Evolutionary conservation across 2,888 invertebrate genomes (phyloP).

Genomic region (Troglohyphantes excavatus): DNA sequence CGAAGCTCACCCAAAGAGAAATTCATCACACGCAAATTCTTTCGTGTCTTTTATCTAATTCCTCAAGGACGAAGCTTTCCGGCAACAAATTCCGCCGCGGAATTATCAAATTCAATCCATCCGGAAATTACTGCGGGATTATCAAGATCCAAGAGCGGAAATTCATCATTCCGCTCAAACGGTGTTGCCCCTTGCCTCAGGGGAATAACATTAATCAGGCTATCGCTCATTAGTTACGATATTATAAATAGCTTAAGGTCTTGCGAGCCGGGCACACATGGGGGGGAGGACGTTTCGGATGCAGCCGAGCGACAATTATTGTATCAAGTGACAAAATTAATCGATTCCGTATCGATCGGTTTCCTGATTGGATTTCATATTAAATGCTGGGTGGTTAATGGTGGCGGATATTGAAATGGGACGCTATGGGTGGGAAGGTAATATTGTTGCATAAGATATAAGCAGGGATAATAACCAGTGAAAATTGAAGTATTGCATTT

Average conservation of each 20-base stretch:
- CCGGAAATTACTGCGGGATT: conserved; percentile 9
- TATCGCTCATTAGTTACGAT: neutral
- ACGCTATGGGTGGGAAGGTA: too few relatives aligned
- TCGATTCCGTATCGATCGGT: too few relatives aligned
- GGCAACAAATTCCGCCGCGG: neutral
- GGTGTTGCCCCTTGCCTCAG: neutral
- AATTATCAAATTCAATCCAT: conserved; percentile 9
- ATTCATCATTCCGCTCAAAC: neutral
- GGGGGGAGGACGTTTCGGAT: neutral
- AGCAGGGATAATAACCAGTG: too few relatives aligned
- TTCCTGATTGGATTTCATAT: neutral
- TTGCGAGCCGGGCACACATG: neutral
- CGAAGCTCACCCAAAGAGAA: neutral
- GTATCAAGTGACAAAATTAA: conserved; percentile 9
- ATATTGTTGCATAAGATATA: too few relatives aligned
- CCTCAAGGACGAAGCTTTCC: neutral
- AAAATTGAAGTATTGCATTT: too few relatives aligned
- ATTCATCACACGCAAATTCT: neutral
- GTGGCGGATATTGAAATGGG: too few relatives aligned
- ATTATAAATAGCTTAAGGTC: neutral
- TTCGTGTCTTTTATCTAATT: neutral
- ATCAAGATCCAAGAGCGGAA: conserved; percentile 9
- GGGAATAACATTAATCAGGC: neutral
- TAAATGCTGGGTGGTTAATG: neutral
- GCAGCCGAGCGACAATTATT: conserved; percentile 5